These are phyloP conservation scores for Tetranychus piercei DNA, from an alignment of 2,888 invertebrate species.

Conservation along the genomic window DNA sequence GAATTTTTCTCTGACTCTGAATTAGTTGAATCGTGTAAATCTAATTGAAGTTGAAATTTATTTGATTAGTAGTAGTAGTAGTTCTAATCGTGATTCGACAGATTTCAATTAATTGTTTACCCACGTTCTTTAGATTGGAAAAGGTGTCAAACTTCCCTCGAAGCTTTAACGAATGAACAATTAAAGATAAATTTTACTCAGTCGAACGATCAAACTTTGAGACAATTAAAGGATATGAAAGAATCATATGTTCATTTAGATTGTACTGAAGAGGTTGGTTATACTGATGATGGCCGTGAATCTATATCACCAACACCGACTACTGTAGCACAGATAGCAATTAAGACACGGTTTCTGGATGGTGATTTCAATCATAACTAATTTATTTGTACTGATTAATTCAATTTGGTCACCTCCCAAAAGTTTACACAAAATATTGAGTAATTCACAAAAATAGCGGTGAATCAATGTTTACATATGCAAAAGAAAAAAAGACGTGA, in stretches of 20 bases:
- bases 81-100: neutral
- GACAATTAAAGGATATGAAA: neutral
- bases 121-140: neutral
- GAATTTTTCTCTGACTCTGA: slow-evolving; percentile 14
- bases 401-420: too few relatives aligned
- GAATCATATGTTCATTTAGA: neutral
- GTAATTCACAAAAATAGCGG: too few relatives aligned
- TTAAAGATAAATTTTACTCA: too few relatives aligned
- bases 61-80: neutral
- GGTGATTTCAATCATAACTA: neutral
- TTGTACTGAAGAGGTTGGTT: neutral
- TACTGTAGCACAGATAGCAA: neutral
- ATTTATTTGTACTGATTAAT: too few relatives aligned
- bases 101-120: neutral
- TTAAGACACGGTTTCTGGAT: neutral
- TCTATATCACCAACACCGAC: neutral
- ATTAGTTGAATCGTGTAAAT: neutral
- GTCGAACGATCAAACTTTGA: neutral
- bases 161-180: neutral
- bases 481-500: too few relatives aligned
- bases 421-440: too few relatives aligned
- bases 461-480: too few relatives aligned
- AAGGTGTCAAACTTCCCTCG: neutral
- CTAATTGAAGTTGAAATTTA: slow-evolving; percentile 2
- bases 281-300: neutral